Percentiles rank a stretch among this genome's conserved stretches.
phyloP scores from a whole-genome alignment of 2,797 vertebrate species.

The Darevskia mixta region DNA sequence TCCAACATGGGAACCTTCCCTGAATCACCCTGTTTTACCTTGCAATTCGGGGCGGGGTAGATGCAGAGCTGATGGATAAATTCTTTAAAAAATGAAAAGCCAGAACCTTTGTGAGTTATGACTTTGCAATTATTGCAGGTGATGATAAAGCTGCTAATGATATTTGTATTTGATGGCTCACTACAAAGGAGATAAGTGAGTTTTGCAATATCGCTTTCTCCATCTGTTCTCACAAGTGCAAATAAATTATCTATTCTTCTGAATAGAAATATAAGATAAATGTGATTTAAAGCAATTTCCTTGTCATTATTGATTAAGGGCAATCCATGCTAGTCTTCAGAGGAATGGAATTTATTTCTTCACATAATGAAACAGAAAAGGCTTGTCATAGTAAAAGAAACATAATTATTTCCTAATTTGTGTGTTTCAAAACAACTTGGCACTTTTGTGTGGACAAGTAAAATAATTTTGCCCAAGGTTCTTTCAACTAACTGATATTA shows the following conservation, averaged over 20 bases:
- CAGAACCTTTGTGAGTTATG: conserved; percentile 8
- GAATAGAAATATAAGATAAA: conserved; percentile 27
- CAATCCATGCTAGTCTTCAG: not conserved
- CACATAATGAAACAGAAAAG: conserved; percentile 12
- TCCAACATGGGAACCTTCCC: no score
- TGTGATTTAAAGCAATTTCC: conserved; percentile 27
- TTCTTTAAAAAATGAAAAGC: conserved; percentile 14
- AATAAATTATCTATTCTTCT: conserved; percentile 14
- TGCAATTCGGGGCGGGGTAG: no score
- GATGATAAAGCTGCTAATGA: not conserved
- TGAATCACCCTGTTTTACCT: no score
- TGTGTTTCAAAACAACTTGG: conserved; percentile 5
- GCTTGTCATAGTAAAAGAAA: conserved; percentile 16
- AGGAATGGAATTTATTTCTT: not conserved
- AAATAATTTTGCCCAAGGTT: not conserved
- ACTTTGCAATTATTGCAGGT: conserved; percentile 25
- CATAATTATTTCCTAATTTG: not conserved
- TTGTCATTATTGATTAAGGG: conserved; percentile 3
- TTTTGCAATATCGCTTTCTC: conserved; percentile 1
- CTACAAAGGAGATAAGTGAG: not conserved
- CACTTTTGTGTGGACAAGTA: not conserved
- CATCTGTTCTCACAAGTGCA: not conserved
- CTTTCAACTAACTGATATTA: not conserved
- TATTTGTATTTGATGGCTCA: not conserved
- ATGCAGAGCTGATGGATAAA: not conserved